These are phyloP conservation scores for Drosophila histrio DNA, from an alignment of 2,888 invertebrate species.

Conservation along the genomic window DNA sequence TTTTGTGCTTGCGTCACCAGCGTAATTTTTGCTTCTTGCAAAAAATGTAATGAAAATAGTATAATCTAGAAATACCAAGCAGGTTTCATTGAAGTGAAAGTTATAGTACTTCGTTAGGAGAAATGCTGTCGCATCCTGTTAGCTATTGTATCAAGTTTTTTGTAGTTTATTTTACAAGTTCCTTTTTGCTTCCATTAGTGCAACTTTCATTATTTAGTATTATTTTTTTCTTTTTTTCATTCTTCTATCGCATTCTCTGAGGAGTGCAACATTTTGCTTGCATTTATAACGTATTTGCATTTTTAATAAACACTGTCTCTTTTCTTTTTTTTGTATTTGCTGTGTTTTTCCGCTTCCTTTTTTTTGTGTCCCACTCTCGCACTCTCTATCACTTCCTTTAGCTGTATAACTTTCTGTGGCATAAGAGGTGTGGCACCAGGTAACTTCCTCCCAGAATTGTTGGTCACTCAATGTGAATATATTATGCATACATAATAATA, in stretches of 20 bases:
- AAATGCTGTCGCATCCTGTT: conserved; percentile 7
- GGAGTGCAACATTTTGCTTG: conserved; percentile 58
- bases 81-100: neutral
- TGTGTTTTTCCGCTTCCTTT: neutral
- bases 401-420: neutral
- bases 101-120: neutral
- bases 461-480: conserved; percentile 22
- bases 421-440: conserved; percentile 21
- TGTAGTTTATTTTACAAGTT: conserved; percentile 5
- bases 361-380: neutral
- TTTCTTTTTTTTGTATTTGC: conserved; percentile 13
- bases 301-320: conserved; percentile 56
- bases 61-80: neutral
- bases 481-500: neutral
- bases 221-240: neutral
- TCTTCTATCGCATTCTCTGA: neutral
- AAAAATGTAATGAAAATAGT: neutral
- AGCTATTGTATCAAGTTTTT: conserved; percentile 3
- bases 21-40: neutral
- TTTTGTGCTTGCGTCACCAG: neutral
- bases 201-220: conserved; percentile 38
- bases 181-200: conserved; percentile 29
- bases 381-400: neutral
- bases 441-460: neutral
- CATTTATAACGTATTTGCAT: conserved; percentile 69